These are phyloP conservation scores for Ochotona curzoniae DNA, from an alignment of 2,113 vertebrate genomes.

Conservation along the genomic window DNA sequence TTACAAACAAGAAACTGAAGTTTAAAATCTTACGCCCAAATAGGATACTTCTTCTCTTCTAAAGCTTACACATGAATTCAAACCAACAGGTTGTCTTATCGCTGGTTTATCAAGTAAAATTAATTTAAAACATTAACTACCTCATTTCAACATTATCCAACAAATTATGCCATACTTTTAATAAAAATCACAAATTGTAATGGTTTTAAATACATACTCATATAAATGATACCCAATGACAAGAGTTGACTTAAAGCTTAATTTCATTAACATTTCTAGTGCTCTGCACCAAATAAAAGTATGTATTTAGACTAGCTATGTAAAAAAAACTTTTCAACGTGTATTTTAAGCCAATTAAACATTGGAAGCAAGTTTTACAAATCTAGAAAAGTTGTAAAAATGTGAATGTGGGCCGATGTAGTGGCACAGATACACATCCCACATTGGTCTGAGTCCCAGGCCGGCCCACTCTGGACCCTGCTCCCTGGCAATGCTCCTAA, in stretches of 20 bases:
- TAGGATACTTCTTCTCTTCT: conserved; percentile 1
- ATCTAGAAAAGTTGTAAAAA: background rate
- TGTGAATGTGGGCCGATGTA: no score
- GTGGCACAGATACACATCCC: no score
- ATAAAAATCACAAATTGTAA: no score
- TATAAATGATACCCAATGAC: background rate
- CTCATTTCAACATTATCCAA: no score
- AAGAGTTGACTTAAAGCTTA: conserved; percentile 31
- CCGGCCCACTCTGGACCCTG: no score
- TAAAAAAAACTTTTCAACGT: background rate
- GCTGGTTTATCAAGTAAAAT: background rate
- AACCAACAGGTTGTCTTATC: conserved; percentile 2
- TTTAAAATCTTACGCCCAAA: background rate
- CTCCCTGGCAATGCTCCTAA: no score
- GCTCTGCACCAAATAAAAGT: background rate
- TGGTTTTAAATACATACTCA: no score
- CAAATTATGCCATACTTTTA: no score
- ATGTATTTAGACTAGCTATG: conserved; percentile 27
- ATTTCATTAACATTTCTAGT: conserved; percentile 34
- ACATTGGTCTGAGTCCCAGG: no score
- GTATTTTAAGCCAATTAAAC: conserved; percentile 18
- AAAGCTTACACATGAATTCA: conserved; percentile 1
- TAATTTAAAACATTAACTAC: conserved; percentile 27
- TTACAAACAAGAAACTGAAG: background rate
- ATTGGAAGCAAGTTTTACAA: background rate